Percentiles rank a stretch among this genome's conserved stretches.
These are phyloP conservation scores for western clawed frog (Xenopus tropicalis) DNA, from an alignment of 2,113 vertebrate genomes.

Conservation along the genomic window UCB_Xtro_10.0 CM004450.2:49768501-49769000, in stretches of 20 bases:
- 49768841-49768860: conserved; percentile 35
- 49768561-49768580: too few species aligned
- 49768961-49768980: too few species aligned
- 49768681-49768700: conserved; percentile 14
- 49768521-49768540: too few species aligned
- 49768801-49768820: conserved; percentile 38
- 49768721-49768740: conserved; percentile 26
- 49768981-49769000: too few species aligned
- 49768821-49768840: conserved; percentile 30
- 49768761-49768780: conserved; percentile 2
- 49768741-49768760: conserved; percentile 28
- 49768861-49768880: conserved; percentile 24
- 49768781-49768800: not conserved
- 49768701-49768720: conserved; percentile 16
- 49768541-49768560: too few species aligned
- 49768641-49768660: too few species aligned
- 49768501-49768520: too few species aligned
- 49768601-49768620: too few species aligned
- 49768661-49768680: conserved; percentile 8
- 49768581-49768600: too few species aligned
- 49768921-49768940: too few species aligned
- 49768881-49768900: conserved; percentile 42
- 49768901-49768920: conserved; percentile 40
- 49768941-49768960: too few species aligned
- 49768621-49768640: too few species aligned